phyloP scores from a whole-genome alignment of 1,140 invertebrate genomes.

The Anoplophora glabripennis region DNA sequence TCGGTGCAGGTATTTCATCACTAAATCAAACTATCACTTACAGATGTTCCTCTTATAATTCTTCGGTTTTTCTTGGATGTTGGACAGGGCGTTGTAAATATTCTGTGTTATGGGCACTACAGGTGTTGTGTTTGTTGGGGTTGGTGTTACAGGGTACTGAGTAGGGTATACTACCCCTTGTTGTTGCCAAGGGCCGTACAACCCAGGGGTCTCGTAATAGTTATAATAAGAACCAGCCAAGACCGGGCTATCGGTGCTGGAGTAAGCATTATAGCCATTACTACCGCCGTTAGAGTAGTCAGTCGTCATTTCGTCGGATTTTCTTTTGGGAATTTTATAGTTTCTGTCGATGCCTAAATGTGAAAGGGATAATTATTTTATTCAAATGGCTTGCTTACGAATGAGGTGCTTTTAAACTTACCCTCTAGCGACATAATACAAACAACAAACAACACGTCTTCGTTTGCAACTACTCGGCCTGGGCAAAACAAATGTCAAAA shows the following conservation, averaged over 20 bases:
- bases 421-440: no score
- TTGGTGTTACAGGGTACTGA: background rate
- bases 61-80: constrained; percentile 29
- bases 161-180: background rate
- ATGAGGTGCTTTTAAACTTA: no score
- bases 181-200: constrained; percentile 8
- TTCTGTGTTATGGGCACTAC: constrained; percentile 23
- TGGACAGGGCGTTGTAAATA: constrained; percentile 19
- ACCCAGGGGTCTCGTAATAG: constrained; percentile 6
- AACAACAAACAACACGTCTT: no score
- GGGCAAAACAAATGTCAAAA: no score
- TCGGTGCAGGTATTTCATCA: background rate
- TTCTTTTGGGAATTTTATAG: constrained; percentile 24
- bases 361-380: no score
- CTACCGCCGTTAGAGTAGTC: background rate
- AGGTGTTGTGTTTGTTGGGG: background rate
- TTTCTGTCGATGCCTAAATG: background rate
- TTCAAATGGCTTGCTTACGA: no score
- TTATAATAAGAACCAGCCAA: constrained; percentile 17
- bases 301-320: background rate
- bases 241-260: constrained; percentile 1
- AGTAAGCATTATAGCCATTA: background rate
- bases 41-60: constrained; percentile 27
- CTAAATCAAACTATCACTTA: constrained; percentile 18
- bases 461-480: no score